Base-by-base conservation (phyloP, 2,888 invertebrate genomes). In the Germaria angustata region DNA sequence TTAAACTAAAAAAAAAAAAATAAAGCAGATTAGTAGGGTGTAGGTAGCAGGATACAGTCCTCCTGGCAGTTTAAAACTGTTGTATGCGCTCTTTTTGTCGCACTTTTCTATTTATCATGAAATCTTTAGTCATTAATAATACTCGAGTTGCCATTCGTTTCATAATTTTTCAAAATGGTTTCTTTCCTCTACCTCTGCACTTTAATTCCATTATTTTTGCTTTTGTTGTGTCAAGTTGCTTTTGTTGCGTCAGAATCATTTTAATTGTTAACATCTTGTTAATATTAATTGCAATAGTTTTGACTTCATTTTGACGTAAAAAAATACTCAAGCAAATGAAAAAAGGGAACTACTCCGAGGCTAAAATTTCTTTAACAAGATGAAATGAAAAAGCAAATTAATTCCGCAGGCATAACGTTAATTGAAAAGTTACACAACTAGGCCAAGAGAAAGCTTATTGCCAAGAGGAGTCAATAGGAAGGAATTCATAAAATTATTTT, bases 231-330 rank as follows among this genome's bases (percentile, higher is more conserved):
- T 49, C 57, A 39, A 17, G 57, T 63, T 79, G 51, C n/a, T 57
- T 46, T 75, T 24, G 53, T 61, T 75, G 61, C 9, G 22, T 41
- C 49, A 63, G 49, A 53, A 69, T 55, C 22, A 20, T 20, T 77
- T 22, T 49, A 9, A 36, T 39, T 66, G 36, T 24, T 66, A 39
- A 24, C 44, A 61, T 68, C 72, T 68, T 77, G 39, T 77, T 77
- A 36, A 63, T 72, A 72, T 72, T 81, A 72, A 77, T 77, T 68
- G 72, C 66, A 68, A 68, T 15, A 72, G 57, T 59, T 77, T 72
- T 68, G 55, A 68, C 61, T 68, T 46, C 8, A 66, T 59, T 55
- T 49, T 34, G n/a, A 20, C 20, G 49, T 20, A 36, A 20, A 53
- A 8, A 32, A 66, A 39, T 28, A 41, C 9, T n/a, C 5, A 61